Evolutionary conservation across 2,888 invertebrate species (phyloP).

Genomic region (Synergus gifuensis): DNA sequence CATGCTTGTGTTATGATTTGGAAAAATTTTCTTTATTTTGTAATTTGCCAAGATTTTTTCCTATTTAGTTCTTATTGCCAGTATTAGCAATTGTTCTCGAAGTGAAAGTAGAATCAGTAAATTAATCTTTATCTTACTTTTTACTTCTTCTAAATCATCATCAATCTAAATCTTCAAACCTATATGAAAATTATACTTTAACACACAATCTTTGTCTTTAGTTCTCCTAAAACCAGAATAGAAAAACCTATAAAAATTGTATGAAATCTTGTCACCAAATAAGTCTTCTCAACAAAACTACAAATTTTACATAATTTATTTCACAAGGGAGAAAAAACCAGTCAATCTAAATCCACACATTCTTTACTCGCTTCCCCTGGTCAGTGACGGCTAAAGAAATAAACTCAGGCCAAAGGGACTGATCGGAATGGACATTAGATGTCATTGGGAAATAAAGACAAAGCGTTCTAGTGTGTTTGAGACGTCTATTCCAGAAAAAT

Average conservation of each 20-base stretch:
- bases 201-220: too few species aligned
- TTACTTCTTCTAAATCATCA: too few species aligned
- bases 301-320: neutral
- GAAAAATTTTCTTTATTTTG: conserved; percentile 1
- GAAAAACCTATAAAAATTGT: neutral
- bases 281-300: neutral
- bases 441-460: conserved; percentile 52
- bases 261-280: neutral
- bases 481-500: conserved; percentile 44
- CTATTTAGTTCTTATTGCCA: neutral
- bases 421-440: conserved; percentile 49
- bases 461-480: conserved; percentile 49
- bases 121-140: too few species aligned
- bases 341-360: conserved; percentile 14
- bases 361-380: neutral
- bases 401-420: conserved; percentile 40
- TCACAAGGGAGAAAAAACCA: neutral
- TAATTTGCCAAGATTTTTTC: neutral
- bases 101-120: conserved; percentile 1
- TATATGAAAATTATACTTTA: too few species aligned
- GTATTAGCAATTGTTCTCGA: neutral
- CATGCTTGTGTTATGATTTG: conserved; percentile 9
- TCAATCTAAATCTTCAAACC: too few species aligned
- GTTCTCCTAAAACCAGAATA: neutral
- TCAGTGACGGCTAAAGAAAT: conserved; percentile 27